phyloP scores from a whole-genome alignment of 2,113 vertebrate species.

The Pleuronectes platessa region DNA sequence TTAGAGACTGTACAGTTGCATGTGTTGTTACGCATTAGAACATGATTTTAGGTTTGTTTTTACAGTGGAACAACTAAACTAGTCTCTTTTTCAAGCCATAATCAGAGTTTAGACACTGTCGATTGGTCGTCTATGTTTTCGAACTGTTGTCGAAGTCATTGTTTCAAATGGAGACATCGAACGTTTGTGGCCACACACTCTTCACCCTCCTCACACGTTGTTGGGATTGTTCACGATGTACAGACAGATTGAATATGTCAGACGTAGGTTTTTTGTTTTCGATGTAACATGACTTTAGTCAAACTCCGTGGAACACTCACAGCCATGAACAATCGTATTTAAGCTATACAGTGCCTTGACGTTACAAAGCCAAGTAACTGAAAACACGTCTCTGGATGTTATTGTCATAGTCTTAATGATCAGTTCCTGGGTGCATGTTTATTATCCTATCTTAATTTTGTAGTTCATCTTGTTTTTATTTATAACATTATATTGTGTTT shows the following conservation, averaged over 20 bases:
- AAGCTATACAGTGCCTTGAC: constrained; percentile 76
- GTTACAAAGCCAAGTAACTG: constrained; percentile 70
- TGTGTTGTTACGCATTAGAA: constrained; percentile 33
- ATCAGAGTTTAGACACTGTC: constrained; percentile 6
- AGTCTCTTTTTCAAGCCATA: constrained; percentile 21
- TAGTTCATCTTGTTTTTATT: constrained; percentile 66
- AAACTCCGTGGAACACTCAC: constrained; percentile 69
- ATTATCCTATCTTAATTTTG: constrained; percentile 54
- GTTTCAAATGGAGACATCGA: constrained; percentile 21
- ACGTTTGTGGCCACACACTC: constrained; percentile 45
- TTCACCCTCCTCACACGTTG: constrained; percentile 19
- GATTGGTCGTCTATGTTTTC: not conserved
- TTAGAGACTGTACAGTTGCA: not conserved
- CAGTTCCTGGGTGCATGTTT: constrained; percentile 63
- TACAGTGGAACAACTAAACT: constrained; percentile 24
- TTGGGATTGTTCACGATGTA: constrained; percentile 57
- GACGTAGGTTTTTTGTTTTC: constrained; percentile 45
- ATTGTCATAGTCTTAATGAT: constrained; percentile 41
- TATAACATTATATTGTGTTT: constrained; percentile 59
- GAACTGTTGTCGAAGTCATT: constrained; percentile 9
- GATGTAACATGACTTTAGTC: constrained; percentile 55
- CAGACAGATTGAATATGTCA: constrained; percentile 55
- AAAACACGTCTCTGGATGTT: constrained; percentile 40
- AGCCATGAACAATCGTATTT: constrained; percentile 75
- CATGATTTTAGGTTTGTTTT: constrained; percentile 21